Conservation (phyloP, 2,113 vertebrate species). For the Nasalis larvatus region DNA sequence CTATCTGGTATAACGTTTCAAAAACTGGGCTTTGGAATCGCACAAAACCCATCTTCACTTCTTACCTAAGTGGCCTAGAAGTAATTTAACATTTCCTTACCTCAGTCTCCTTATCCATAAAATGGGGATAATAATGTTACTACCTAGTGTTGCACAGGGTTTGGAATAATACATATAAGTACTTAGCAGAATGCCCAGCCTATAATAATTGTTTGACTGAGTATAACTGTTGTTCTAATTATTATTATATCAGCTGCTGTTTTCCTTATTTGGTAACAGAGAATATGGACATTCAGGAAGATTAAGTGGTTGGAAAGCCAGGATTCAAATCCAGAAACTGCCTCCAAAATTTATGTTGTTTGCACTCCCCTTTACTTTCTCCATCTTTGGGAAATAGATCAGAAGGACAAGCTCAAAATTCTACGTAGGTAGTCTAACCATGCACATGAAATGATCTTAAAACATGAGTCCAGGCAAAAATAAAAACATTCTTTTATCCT, state of each 20-base stretch:
- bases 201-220: not conserved
- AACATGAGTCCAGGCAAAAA: not conserved
- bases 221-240: not conserved
- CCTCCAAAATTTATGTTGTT: not conserved
- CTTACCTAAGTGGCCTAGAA: not conserved
- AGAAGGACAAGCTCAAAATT: slow-evolving; percentile 12
- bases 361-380: not conserved
- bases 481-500: slow-evolving; percentile 22
- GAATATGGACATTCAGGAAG: not conserved
- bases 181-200: not conserved
- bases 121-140: not conserved
- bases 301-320: not conserved
- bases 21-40: not conserved
- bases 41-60: not conserved
- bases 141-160: not conserved
- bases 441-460: not conserved
- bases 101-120: not conserved
- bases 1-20: not conserved
- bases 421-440: not conserved
- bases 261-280: slow-evolving; percentile 23
- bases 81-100: not conserved
- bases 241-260: not conserved
- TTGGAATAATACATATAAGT: not conserved
- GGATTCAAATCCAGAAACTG: not conserved
- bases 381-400: not conserved